phyloP scores from a whole-genome alignment of 2,113 vertebrate species.

The Hystrix cristata region DNA sequence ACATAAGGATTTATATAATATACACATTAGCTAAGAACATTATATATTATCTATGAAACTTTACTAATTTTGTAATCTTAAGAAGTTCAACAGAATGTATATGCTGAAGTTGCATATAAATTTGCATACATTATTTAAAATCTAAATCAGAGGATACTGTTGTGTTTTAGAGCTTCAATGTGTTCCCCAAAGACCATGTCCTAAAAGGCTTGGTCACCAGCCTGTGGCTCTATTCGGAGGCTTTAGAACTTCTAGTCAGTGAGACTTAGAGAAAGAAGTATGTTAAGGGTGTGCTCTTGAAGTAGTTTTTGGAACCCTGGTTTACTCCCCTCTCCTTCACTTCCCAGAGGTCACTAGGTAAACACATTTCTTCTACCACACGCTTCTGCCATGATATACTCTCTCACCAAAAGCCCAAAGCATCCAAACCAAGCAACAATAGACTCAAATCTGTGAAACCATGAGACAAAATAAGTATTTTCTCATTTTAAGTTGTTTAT shows the following conservation, averaged over 20 bases:
- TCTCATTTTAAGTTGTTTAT: no score
- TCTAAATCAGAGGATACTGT: neutral
- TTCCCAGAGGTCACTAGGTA: no score
- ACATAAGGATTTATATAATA: neutral
- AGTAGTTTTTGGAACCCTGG: neutral
- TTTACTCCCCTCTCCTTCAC: neutral
- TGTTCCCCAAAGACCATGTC: neutral
- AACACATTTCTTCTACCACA: neutral
- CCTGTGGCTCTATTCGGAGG: neutral
- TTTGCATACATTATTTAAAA: neutral
- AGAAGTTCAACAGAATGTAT: neutral
- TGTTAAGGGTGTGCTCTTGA: neutral
- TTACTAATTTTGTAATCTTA: conserved; percentile 9
- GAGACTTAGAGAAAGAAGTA: neutral
- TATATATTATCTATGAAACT: conserved; percentile 36
- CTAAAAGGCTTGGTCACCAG: neutral
- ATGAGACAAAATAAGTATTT: neutral
- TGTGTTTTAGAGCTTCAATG: neutral
- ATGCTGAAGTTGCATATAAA: neutral
- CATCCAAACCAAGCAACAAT: no score
- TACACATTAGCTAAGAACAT: neutral
- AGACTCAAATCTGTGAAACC: neutral
- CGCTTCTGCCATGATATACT: neutral
- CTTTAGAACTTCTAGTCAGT: neutral
- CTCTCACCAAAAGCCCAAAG: no score